Base-by-base conservation (phyloP, 2,113 vertebrate genomes). In the Brachirus orientalis region DNA sequence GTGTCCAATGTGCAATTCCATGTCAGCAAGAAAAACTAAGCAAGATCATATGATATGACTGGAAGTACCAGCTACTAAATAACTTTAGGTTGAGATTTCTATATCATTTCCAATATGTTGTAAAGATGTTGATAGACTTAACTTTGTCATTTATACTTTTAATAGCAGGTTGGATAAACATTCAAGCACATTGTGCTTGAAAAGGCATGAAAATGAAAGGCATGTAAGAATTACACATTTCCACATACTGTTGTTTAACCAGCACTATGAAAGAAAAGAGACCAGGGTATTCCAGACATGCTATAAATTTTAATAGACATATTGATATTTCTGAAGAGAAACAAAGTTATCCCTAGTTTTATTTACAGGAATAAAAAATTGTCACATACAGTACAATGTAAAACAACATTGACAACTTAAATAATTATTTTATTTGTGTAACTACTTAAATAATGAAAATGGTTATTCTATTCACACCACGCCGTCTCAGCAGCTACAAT, bases 381-480 rank as follows among this genome's bases (percentile, higher is more conserved):
- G 80, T 92, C 90, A 94, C 92, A 91, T 90, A 92, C 89, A 93
- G 90, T 91, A 91, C 89, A 93, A 91, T 86, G 88, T 91, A 93
- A 92, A 92, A 93, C 86, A 92, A 92, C 83, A 90, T 87, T 90
- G 69, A 93, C 87, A 92, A 92, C 90, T 94, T 94, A 94, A 94
- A 94, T 94, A 94, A 93, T 90, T 84, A 87, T 91, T 88, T 90
- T 90, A 87, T 91, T 89, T 91, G 92, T 88, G 82, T 94, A 92
- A 91, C 93, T 94, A 94, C 92, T 94, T 94, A 94, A 94, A 94
- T 93, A 93, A 93, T 91, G 91, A 89, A 92, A 91, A 88, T 85
- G 90, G 88, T 93, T 92, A 93, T 89, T 91, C 92, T 93, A 93
- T 93, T 93, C 93, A 93, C 93, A 93, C 88, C 89, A 91, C 79